Conservation (phyloP, 1,140 invertebrate genomes). For the Lordiphosa clarofinis region DNA sequence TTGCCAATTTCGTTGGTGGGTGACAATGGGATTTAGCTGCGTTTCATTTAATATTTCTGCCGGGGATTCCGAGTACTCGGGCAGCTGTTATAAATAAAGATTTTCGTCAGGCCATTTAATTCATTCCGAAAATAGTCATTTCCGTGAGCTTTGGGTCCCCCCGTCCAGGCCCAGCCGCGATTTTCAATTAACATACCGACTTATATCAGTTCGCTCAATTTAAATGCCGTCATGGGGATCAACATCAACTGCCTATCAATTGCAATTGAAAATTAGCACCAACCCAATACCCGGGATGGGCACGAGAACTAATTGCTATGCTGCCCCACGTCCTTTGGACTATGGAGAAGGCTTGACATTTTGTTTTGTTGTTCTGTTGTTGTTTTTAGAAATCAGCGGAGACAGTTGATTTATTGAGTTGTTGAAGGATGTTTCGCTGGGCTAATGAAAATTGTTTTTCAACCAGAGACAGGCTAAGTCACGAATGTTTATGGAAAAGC, state of each 20-base stretch:
- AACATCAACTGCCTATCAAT: conserved; percentile 67
- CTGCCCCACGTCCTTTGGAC: conserved; percentile 5
- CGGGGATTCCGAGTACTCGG: conserved; percentile 24
- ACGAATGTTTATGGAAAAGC: too few species aligned
- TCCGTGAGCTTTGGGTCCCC: conserved; percentile 45
- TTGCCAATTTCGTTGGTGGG: conserved; percentile 71
- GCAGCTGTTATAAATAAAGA: conserved; percentile 75
- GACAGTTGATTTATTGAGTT: conserved; percentile 65
- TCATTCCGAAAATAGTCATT: conserved; percentile 69
- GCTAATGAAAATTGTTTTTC: background rate
- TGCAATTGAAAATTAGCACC: conserved; percentile 67
- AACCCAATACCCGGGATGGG: conserved; percentile 11
- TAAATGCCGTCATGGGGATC: conserved; percentile 72
- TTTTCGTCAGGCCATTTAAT: conserved; percentile 61
- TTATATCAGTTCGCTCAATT: conserved; percentile 56
- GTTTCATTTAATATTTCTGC: conserved; percentile 71
- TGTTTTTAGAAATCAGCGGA: conserved; percentile 5
- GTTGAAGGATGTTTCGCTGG: conserved; percentile 28
- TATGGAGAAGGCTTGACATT: too few species aligned
- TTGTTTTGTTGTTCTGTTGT: conserved; percentile 23
- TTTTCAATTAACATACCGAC: conserved; percentile 71
- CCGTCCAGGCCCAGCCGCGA: conserved; percentile 1
- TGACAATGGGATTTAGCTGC: conserved; percentile 71
- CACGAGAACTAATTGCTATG: conserved; percentile 9
- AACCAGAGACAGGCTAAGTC: too few species aligned